These are phyloP conservation scores for Rhincodon typus DNA, from an alignment of 2,797 vertebrate species.

Conservation along the genomic window DNA sequence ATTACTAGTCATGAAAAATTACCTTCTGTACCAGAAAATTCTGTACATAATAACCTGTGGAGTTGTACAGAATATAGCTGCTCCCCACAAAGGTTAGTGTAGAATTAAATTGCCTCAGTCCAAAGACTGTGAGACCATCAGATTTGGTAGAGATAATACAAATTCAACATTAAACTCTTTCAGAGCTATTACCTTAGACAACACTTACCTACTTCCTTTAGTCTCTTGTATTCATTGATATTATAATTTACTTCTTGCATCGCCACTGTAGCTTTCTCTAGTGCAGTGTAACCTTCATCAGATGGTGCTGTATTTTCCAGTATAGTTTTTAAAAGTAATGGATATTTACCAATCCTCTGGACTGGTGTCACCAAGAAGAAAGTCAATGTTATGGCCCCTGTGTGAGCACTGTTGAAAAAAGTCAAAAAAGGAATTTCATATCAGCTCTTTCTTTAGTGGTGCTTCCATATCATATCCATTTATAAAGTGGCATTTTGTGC, in stretches of 20 bases:
- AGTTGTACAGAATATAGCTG: no score
- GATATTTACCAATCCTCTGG: conserved; percentile 89
- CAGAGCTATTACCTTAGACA: no score
- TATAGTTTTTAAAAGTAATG: conserved; percentile 83
- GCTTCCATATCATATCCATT: not conserved
- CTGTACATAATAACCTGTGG: no score
- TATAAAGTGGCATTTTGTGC: not conserved
- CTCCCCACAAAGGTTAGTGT: no score
- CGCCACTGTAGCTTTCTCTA: conserved; percentile 63
- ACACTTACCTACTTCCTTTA: conserved; percentile 79
- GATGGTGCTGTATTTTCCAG: conserved; percentile 69
- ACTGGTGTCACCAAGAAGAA: conserved; percentile 92
- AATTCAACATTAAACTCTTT: no score
- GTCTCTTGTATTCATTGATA: conserved; percentile 93
- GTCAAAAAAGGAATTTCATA: not conserved
- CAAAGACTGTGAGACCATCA: no score
- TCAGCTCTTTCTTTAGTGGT: not conserved
- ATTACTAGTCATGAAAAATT: no score
- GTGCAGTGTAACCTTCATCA: conserved; percentile 54
- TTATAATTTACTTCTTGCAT: conserved; percentile 73
- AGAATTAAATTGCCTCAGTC: no score
- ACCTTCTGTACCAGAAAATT: no score
- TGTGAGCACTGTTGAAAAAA: conserved; percentile 64
- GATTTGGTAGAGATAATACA: no score
- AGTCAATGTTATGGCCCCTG: conserved; percentile 73